These are phyloP conservation scores for Orthonychiurus folsomi DNA, from an alignment of 2,888 invertebrate genomes.

Conservation along the genomic window DNA sequence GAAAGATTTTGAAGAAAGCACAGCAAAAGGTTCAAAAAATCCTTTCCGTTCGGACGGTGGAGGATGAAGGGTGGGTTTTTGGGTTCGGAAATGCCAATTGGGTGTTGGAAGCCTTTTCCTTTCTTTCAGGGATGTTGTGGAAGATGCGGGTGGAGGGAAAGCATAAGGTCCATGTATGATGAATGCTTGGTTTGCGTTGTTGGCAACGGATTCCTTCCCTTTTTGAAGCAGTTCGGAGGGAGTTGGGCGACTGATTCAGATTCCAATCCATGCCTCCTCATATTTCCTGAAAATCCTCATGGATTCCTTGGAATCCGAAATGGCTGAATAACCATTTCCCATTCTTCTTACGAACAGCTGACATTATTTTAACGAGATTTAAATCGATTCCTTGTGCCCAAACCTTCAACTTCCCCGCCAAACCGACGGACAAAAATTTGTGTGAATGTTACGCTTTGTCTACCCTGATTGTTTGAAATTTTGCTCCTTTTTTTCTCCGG, in stretches of 20 bases:
- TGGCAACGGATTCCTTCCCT: background rate
- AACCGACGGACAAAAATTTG: no score
- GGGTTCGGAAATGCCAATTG: background rate
- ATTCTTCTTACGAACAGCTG: background rate
- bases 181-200: background rate
- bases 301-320: background rate
- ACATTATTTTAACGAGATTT: slow-evolving; percentile 8
- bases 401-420: no score
- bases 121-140: background rate
- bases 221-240: background rate
- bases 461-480: background rate
- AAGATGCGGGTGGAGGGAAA: background rate
- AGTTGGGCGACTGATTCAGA: background rate
- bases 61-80: background rate
- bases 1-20: background rate
- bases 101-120: background rate
- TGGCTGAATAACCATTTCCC: background rate
- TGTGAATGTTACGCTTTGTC: no score
- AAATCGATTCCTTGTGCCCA: background rate
- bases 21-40: background rate
- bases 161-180: background rate
- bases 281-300: background rate
- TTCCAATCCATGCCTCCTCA: background rate
- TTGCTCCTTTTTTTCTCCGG: background rate
- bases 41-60: background rate